Evolutionary conservation across 2,888 invertebrate genomes (phyloP).

Genomic region (Xanthorhoe designata): DNA sequence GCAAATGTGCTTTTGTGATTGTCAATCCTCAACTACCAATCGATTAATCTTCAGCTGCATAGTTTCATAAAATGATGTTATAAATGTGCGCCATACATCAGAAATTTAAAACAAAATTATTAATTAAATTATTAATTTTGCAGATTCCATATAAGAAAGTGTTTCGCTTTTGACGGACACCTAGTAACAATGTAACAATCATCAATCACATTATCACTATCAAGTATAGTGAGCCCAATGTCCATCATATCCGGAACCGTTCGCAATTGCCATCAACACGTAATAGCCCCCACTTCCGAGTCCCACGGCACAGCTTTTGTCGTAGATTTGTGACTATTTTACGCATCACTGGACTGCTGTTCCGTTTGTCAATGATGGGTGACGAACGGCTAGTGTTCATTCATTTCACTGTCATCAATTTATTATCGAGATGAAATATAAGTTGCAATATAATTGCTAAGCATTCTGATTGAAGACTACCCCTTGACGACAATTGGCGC

Average conservation of each 20-base stretch:
- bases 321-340: conserved; percentile 46
- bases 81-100: too few relatives aligned
- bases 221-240: background rate
- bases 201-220: background rate
- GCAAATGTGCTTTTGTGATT: too few relatives aligned
- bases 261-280: conserved; percentile 9
- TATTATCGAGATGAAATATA: background rate
- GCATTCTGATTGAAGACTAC: too few relatives aligned
- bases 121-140: too few relatives aligned
- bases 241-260: background rate
- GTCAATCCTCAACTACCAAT: too few relatives aligned
- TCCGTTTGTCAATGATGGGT: conserved; percentile 29
- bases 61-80: too few relatives aligned
- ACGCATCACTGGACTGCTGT: conserved; percentile 52
- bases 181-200: background rate
- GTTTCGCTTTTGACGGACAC: background rate
- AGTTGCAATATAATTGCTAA: background rate
- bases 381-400: conserved; percentile 29
- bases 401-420: conserved; percentile 21
- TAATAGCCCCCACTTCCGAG: conserved; percentile 56
- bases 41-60: too few relatives aligned
- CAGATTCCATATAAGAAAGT: too few relatives aligned
- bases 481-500: too few relatives aligned
- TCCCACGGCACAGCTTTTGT: conserved; percentile 62
- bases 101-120: too few relatives aligned